Evolutionary conservation across 2,888 invertebrate genomes (phyloP).

Genomic region (Drosophila nigricruria): DNA sequence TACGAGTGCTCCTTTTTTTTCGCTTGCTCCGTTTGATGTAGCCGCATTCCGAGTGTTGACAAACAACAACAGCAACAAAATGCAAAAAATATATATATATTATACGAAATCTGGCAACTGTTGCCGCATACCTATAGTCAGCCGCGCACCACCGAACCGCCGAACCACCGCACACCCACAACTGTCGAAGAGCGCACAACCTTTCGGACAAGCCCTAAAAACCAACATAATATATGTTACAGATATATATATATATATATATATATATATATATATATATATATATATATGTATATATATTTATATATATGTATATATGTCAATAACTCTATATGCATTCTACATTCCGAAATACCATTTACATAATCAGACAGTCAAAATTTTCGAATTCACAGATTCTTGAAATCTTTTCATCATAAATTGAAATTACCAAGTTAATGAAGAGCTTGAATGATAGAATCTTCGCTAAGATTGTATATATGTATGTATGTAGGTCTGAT

Average conservation of each 20-base stretch:
- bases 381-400: not conserved
- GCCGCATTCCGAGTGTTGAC: conserved; percentile 48
- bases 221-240: not conserved
- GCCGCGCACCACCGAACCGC: conserved; percentile 8
- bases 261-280: not conserved
- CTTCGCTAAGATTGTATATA: not conserved
- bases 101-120: conserved; percentile 43
- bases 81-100: not conserved
- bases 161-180: conserved; percentile 22
- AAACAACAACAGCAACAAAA: conserved; percentile 6
- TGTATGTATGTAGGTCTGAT: not conserved
- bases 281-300: not conserved
- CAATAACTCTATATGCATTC: not conserved
- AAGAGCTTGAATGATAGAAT: not conserved
- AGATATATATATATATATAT: not conserved
- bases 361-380: conserved; percentile 18
- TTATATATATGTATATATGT: not conserved
- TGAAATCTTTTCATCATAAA: not conserved
- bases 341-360: conserved; percentile 17
- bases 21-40: conserved; percentile 41
- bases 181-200: conserved; percentile 29
- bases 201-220: conserved; percentile 52
- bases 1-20: conserved; percentile 64
- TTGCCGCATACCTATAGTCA: conserved; percentile 35
- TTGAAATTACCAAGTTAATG: not conserved